Base-by-base conservation (phyloP, 2,888 invertebrate genomes). In the Caenorhabditis uteleia region DNA sequence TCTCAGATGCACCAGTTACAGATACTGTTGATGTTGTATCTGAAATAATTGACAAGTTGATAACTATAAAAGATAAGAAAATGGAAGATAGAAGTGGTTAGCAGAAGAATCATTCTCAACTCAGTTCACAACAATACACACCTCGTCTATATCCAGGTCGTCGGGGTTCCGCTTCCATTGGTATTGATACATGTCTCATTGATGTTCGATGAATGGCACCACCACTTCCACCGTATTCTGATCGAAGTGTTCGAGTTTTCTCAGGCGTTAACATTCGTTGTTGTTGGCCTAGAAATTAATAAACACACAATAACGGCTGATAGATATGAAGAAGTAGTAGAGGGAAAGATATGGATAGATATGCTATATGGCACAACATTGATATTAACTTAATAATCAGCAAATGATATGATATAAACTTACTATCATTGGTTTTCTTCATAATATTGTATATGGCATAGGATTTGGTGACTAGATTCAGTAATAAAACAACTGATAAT, bases 401-500 rank as follows among this genome's bases (percentile, higher is more conserved):
- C n/a, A n/a, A n/a, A n/a, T n/a, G n/a, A n/a, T n/a, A n/a, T n/a
- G n/a, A n/a, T n/a, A 10, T 16, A 18, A 31, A 54, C 72, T 57
- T 40, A 75, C 70, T 70, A 56, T 75, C 74, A 39, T 71, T 68
- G 25, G 54, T 16, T 29, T 66, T 57, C 50, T 60, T 54, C 60
- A 72, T 67, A 16, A 72, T 64, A 16, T 58, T 55, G 42, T 73
- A 73, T 42, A 75, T 73, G 2, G 69, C 68, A 43, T 78, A 77
- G 3, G 71, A 58, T 59, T 77, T 78, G 20, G 79, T 77, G 53
- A 75, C 57, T 36, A 82, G 67, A 59, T 75, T 78, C 21, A 81
- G 71, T 7, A 78, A 48, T 12, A 81, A 71, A 25, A 81, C 70
- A 20, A 79, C 54, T 25, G 80, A 79, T 23, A 81, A 65, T 21